Percentiles rank a stretch among this genome's conserved stretches.
Conservation (phyloP, 2,113 vertebrate genomes). For the Bos taurus region ARS-UCD2.0 NC_037349.1:51761001-51761500, state of each 20-base stretch:
- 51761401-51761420: not conserved
- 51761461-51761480: not conserved
- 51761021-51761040: not conserved
- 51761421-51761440: not conserved
- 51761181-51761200: not conserved
- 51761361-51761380: not conserved
- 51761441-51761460: not conserved
- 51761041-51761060: not conserved
- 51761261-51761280: not conserved
- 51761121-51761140: not conserved
- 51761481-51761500: conserved; percentile 5
- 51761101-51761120: not conserved
- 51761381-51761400: not conserved
- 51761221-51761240: not conserved
- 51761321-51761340: not conserved
- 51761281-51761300: not conserved
- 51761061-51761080: not conserved
- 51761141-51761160: not conserved
- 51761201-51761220: not conserved
- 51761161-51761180: not conserved
- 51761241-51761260: not conserved
- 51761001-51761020: conserved; percentile 10
- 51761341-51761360: not conserved
- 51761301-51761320: not conserved
- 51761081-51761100: not conserved